Evolutionary conservation across 2,797 vertebrate species (phyloP), one percentile per base, ranked within the genome.

Genomic region (Clarias pachynema): DNA sequence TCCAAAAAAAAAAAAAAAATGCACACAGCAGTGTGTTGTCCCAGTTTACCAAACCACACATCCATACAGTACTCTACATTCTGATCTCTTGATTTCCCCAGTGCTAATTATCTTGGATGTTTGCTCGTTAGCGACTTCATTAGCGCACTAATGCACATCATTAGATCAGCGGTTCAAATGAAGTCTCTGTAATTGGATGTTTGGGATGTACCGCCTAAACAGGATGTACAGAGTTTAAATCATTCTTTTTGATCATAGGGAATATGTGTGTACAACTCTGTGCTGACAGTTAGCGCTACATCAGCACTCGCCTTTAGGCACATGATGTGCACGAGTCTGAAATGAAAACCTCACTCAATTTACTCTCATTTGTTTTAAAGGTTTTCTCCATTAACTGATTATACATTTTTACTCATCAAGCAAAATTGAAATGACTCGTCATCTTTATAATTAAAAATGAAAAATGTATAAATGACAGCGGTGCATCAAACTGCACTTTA

Each of bases 71-170:
- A 20, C 31, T 68, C 14, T 22, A 57, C 26, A 65, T 72, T 24
- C 56, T 15, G n/a, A 62, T 70, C 34, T 57, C 53, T 59, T 60
- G 31, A 78, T 69, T 79, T 22, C 40, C 1, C n/a, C 37, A 4
- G 53, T 29, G 56, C 65, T 80, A 63, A 72, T 72, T 72, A 62
- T 56, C 69, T 6, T 62, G 40, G n/a, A 65, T 79, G 63, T 90
- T 86, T 87, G 79, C 83, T 91, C 66, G 87, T 92, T 77, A 77
- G 8, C 34, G 29, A 34, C 74, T 77, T 77, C 53, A 77, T 77
- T 90, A 89, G 82, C 16, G 22, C 79, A 84, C 85, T 87, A 89
- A 92, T 91, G 84, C 62, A n/a, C 84, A 86, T 85, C 84, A 89
- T 84, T 79, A 62, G 22, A 40, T 40, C 73, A 57, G 73, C 18